Percentiles rank a stretch among this genome's conserved stretches.
phyloP scores from a whole-genome alignment of 2,888 invertebrate species.

The Chorisops tibialis region DNA sequence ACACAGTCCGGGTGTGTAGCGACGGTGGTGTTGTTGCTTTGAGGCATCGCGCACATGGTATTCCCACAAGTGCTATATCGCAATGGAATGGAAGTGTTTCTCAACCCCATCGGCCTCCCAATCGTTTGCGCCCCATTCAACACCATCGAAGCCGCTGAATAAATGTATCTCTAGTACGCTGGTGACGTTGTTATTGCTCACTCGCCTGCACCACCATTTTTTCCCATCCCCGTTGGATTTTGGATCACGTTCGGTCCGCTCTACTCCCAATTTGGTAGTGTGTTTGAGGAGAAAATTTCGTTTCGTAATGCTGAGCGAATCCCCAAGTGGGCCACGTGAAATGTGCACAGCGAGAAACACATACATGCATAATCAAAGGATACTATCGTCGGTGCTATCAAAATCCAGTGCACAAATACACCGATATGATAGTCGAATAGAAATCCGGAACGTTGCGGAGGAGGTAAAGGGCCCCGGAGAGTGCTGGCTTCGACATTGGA shows the following conservation, averaged over 20 bases:
- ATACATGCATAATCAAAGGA: not conserved
- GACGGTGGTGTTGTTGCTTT: slow-evolving; percentile 34
- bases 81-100: slow-evolving; percentile 33
- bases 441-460: not conserved
- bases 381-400: not conserved
- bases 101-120: not conserved
- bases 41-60: slow-evolving; percentile 36
- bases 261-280: too few species aligned
- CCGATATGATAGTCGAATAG: not conserved
- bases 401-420: slow-evolving; percentile 17
- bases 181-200: not conserved
- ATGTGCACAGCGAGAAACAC: slow-evolving; percentile 11
- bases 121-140: slow-evolving; percentile 31
- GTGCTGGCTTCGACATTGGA: slow-evolving; percentile 32
- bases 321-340: slow-evolving; percentile 5
- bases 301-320: slow-evolving; percentile 1
- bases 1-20: slow-evolving; percentile 27
- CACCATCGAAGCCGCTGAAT: slow-evolving; percentile 27
- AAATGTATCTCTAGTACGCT: slow-evolving; percentile 26
- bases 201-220: not conserved
- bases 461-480: not conserved
- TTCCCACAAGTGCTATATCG: slow-evolving; percentile 38
- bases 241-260: too few species aligned
- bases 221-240: too few species aligned
- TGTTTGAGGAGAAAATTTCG: slow-evolving; percentile 4